These are phyloP conservation scores for Amazona ochrocephala DNA, from an alignment of 2,797 vertebrate genomes.

Conservation along the genomic window DNA sequence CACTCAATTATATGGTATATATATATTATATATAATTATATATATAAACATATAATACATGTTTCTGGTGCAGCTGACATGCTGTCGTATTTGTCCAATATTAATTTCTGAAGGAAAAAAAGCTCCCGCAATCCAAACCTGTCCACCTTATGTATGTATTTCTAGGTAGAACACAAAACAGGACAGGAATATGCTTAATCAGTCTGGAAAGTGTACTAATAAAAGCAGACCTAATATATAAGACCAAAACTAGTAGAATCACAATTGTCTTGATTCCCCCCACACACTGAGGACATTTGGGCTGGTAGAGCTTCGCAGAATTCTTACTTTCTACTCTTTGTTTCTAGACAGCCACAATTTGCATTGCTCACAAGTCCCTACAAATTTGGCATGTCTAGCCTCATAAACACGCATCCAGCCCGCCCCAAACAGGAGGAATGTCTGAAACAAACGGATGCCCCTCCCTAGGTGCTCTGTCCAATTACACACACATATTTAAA, in stretches of 20 bases:
- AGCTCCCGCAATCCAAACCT: neutral
- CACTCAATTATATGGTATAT: neutral
- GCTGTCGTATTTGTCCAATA: neutral
- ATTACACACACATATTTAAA: neutral
- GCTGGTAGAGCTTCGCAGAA: neutral
- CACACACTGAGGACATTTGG: neutral
- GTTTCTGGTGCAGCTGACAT: neutral
- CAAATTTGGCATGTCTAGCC: neutral
- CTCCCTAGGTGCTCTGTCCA: neutral
- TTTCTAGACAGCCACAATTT: constrained; percentile 13
- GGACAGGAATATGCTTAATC: neutral
- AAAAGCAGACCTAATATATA: neutral
- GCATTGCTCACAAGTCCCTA: neutral
- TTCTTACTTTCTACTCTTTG: neutral
- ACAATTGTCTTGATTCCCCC: neutral
- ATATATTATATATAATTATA: neutral
- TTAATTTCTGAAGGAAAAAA: neutral
- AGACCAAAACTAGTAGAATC: neutral
- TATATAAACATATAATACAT: neutral
- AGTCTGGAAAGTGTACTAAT: neutral
- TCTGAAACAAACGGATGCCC: neutral
- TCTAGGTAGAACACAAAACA: neutral
- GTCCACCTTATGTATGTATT: neutral
- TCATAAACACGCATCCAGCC: neutral
- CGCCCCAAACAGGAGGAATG: neutral